phyloP scores from a whole-genome alignment of 92 coral and sea anemone genomes.

The Anthopleura xanthogrammica region DNA sequence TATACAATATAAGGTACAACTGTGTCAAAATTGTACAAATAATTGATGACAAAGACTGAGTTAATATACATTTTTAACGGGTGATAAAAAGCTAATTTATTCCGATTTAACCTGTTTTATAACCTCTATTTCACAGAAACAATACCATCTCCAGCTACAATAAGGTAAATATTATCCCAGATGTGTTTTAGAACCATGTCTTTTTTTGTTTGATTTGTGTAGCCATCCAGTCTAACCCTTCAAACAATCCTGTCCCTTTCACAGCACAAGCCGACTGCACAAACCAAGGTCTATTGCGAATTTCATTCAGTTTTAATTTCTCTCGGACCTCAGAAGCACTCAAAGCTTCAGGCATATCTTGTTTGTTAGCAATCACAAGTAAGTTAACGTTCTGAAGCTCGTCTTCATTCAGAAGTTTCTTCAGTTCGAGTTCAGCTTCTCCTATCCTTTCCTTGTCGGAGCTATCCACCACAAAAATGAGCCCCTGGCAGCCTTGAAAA shows the following conservation, averaged over 20 bases:
- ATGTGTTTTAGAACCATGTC: slow-evolving; percentile 51
- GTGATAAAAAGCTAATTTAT: too few species aligned
- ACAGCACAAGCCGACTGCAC: slow-evolving; percentile 93
- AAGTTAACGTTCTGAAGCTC: slow-evolving; percentile 75
- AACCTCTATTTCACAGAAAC: background rate
- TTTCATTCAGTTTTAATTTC: slow-evolving; percentile 68
- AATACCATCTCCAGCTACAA: background rate
- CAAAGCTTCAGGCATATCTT: slow-evolving; percentile 90
- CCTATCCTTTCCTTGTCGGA: slow-evolving; percentile 84
- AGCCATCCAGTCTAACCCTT: slow-evolving; percentile 95
- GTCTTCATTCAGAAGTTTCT: slow-evolving; percentile 77
- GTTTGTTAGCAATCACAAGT: slow-evolving; percentile 92
- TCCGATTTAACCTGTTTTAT: background rate
- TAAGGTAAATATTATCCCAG: background rate
- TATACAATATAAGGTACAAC: background rate
- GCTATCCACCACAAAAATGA: slow-evolving; percentile 93
- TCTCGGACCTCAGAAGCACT: slow-evolving; percentile 87
- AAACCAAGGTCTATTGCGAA: slow-evolving; percentile 87
- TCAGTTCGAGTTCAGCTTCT: slow-evolving; percentile 75
- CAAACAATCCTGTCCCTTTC: slow-evolving; percentile 88
- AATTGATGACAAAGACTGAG: background rate
- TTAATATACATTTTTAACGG: background rate
- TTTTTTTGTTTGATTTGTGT: slow-evolving; percentile 76
- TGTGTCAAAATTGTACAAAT: background rate
- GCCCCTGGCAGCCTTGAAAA: slow-evolving; percentile 86